These are phyloP conservation scores for Drosophila lacteicornis DNA, from an alignment of 1,140 invertebrate species.

Conservation along the genomic window DNA sequence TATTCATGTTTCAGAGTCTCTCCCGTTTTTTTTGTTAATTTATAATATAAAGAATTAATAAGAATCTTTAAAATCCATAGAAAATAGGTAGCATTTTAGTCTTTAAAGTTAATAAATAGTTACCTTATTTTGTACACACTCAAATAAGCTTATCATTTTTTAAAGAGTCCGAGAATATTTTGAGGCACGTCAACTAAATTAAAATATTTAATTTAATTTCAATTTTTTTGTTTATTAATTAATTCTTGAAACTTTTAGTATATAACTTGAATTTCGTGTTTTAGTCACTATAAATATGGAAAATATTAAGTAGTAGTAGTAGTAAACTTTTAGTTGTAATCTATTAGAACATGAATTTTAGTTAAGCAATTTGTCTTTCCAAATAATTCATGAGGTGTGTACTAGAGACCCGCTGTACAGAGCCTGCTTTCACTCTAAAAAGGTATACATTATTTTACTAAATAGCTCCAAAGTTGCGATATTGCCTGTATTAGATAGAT, in stretches of 20 bases:
- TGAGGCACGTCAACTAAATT: neutral
- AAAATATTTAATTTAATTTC: neutral
- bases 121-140: no score
- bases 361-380: neutral
- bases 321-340: neutral
- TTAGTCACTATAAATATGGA: neutral
- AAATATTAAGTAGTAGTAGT: neutral
- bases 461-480: no score
- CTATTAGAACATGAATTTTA: neutral
- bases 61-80: neutral
- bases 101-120: no score
- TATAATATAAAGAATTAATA: neutral
- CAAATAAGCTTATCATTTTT: neutral
- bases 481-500: no score
- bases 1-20: neutral
- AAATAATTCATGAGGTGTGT: neutral
- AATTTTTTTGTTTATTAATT: neutral
- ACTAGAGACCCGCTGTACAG: no score
- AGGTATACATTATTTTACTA: no score
- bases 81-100: neutral
- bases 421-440: no score
- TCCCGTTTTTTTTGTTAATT: no score
- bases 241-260: neutral
- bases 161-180: neutral
- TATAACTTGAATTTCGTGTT: neutral